These are phyloP conservation scores for Papilio glaucus DNA, from an alignment of 1,140 invertebrate genomes.

Conservation along the genomic window DNA sequence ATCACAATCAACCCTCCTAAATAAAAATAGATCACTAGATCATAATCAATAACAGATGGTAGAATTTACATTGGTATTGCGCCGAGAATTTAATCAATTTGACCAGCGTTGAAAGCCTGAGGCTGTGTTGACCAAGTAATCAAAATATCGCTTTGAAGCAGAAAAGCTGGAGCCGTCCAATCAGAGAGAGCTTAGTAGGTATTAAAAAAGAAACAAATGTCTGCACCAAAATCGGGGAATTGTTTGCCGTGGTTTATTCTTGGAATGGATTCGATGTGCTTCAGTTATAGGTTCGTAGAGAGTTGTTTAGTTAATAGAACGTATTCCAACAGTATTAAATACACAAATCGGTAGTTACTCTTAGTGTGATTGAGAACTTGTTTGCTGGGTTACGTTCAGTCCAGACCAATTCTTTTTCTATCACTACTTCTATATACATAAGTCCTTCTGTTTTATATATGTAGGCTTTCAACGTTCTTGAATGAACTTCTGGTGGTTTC, in stretches of 20 bases:
- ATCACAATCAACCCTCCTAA: too few relatives aligned
- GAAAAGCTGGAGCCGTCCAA: constrained; percentile 37
- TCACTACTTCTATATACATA: too few relatives aligned
- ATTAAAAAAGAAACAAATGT: constrained; percentile 36
- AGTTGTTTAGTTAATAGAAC: not conserved
- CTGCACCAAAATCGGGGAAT: not conserved
- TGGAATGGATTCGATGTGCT: not conserved
- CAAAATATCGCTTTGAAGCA: constrained; percentile 37
- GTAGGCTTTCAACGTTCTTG: too few relatives aligned
- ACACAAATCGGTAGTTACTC: not conserved
- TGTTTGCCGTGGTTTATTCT: constrained; percentile 18
- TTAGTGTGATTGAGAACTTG: too few relatives aligned
- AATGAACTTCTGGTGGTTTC: too few relatives aligned
- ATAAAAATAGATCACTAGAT: too few relatives aligned
- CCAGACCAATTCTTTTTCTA: too few relatives aligned
- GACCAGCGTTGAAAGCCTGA: not conserved
- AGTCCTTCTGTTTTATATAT: too few relatives aligned
- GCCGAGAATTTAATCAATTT: constrained; percentile 26
- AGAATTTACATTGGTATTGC: not conserved
- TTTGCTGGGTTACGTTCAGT: too few relatives aligned
- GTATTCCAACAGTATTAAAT: not conserved
- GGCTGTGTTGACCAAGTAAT: constrained; percentile 42
- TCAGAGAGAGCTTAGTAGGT: constrained; percentile 35
- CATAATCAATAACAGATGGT: too few relatives aligned
- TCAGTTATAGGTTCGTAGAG: not conserved